Conservation (phyloP, 2,888 invertebrate species). For the Tinea trinotella region DNA sequence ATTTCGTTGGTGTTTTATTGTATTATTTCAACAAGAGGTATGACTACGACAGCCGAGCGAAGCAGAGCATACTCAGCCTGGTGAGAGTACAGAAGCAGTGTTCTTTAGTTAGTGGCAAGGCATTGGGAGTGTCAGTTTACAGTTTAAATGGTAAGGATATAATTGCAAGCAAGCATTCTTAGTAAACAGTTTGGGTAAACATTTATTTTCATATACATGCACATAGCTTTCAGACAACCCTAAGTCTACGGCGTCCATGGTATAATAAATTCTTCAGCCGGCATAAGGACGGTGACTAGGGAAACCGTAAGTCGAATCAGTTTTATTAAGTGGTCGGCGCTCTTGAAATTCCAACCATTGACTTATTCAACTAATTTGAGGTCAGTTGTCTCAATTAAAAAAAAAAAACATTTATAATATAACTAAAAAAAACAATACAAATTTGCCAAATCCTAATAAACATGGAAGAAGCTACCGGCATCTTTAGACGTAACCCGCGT, state of each 20-base stretch:
- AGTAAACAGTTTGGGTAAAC: not conserved
- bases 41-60: constrained; percentile 38
- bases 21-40: not conserved
- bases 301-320: too few relatives aligned
- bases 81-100: constrained; percentile 64
- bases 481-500: constrained; percentile 24
- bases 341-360: too few relatives aligned
- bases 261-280: not conserved
- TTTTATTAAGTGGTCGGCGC: too few relatives aligned
- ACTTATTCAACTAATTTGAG: too few relatives aligned
- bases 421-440: not conserved
- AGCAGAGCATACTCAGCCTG: constrained; percentile 70
- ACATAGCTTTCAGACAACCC: not conserved
- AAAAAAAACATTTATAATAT: too few relatives aligned
- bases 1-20: not conserved
- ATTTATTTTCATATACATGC: constrained; percentile 3
- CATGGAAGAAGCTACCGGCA: not conserved
- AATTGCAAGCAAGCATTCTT: constrained; percentile 51
- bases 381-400: too few relatives aligned
- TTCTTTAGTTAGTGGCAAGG: constrained; percentile 70
- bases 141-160: constrained; percentile 5
- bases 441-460: not conserved
- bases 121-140: constrained; percentile 54
- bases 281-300: too few relatives aligned
- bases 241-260: not conserved